A percentile compares a stretch with the other conserved stretches of the same genome.
phyloP scores from a whole-genome alignment of 1,140 invertebrate genomes.

The Pseudomyrmex concolor region DNA sequence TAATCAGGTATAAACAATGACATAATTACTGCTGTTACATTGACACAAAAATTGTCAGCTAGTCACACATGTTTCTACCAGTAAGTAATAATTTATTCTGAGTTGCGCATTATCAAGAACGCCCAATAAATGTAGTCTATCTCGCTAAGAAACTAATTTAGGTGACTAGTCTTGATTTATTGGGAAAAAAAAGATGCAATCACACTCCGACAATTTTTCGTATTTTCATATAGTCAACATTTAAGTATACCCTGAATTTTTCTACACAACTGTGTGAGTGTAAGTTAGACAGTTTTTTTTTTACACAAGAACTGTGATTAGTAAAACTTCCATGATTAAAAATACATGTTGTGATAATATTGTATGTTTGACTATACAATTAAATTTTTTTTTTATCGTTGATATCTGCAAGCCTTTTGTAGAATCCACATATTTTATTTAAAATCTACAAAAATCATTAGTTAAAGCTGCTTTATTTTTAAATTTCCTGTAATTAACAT shows the following conservation, averaged over 20 bases:
- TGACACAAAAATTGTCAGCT: slow-evolving; percentile 69
- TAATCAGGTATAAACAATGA: slow-evolving; percentile 77
- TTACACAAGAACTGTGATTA: slow-evolving; percentile 62
- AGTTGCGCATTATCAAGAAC: slow-evolving; percentile 70
- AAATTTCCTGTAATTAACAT: slow-evolving; percentile 19
- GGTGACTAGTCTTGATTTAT: slow-evolving; percentile 56
- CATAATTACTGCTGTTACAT: slow-evolving; percentile 77
- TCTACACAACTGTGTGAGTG: slow-evolving; percentile 22
- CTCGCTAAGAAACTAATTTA: slow-evolving; percentile 56
- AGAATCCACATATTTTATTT: slow-evolving; percentile 13
- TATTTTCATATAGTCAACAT: slow-evolving; percentile 46
- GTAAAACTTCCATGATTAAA: slow-evolving; percentile 54
- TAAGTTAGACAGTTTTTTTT: slow-evolving; percentile 37
- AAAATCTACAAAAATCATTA: neutral
- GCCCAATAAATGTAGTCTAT: slow-evolving; percentile 66
- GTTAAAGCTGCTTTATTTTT: slow-evolving; percentile 36
- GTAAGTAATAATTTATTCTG: slow-evolving; percentile 81
- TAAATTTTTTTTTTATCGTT: slow-evolving; percentile 30
- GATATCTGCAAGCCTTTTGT: slow-evolving; percentile 4
- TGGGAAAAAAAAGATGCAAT: slow-evolving; percentile 35
- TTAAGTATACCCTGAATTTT: slow-evolving; percentile 43
- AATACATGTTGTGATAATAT: slow-evolving; percentile 60
- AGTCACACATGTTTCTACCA: slow-evolving; percentile 82
- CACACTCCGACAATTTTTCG: slow-evolving; percentile 48
- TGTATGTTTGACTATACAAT: slow-evolving; percentile 35